Conservation (phyloP, 2,888 invertebrate species). For the Subacronicta megacephala region DNA sequence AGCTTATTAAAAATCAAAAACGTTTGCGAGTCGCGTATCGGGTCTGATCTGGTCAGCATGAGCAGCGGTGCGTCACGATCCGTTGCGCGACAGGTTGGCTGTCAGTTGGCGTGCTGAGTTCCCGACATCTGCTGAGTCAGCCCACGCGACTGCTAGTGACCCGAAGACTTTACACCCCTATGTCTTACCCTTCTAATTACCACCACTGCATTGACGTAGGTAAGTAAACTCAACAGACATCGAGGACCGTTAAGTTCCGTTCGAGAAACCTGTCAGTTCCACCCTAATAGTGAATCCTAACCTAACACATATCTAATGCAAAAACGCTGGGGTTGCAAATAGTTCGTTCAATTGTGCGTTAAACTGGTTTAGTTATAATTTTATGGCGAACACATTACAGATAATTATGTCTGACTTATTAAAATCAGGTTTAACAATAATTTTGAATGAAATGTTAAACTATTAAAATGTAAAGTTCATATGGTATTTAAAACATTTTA, state of each 20-base stretch:
- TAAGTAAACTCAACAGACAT: slow-evolving; percentile 76
- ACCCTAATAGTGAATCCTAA: slow-evolving; percentile 71
- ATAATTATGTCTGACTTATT: slow-evolving; percentile 65
- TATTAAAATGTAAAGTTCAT: too few species aligned
- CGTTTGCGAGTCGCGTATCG: slow-evolving; percentile 76
- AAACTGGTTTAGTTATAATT: slow-evolving; percentile 77
- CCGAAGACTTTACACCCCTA: slow-evolving; percentile 82
- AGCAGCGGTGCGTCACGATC: slow-evolving; percentile 84
- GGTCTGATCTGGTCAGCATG: slow-evolving; percentile 75
- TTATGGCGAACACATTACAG: slow-evolving; percentile 48
- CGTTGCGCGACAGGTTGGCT: slow-evolving; percentile 88
- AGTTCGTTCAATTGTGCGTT: slow-evolving; percentile 78
- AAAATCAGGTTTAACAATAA: slow-evolving; percentile 18
- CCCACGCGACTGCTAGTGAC: slow-evolving; percentile 65
- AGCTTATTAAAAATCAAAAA: slow-evolving; percentile 80
- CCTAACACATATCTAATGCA: slow-evolving; percentile 67
- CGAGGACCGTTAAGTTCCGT: slow-evolving; percentile 86
- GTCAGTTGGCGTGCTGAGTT: slow-evolving; percentile 78
- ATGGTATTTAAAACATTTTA: slow-evolving; percentile 1
- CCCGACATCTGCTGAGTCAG: slow-evolving; percentile 82
- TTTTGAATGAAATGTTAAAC: too few species aligned
- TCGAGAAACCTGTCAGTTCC: slow-evolving; percentile 81
- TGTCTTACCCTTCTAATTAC: slow-evolving; percentile 85
- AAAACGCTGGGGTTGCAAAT: slow-evolving; percentile 87
- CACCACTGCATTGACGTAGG: slow-evolving; percentile 64